phyloP scores from a whole-genome alignment of 2,888 invertebrate genomes.

The Drosophila putrida region DNA sequence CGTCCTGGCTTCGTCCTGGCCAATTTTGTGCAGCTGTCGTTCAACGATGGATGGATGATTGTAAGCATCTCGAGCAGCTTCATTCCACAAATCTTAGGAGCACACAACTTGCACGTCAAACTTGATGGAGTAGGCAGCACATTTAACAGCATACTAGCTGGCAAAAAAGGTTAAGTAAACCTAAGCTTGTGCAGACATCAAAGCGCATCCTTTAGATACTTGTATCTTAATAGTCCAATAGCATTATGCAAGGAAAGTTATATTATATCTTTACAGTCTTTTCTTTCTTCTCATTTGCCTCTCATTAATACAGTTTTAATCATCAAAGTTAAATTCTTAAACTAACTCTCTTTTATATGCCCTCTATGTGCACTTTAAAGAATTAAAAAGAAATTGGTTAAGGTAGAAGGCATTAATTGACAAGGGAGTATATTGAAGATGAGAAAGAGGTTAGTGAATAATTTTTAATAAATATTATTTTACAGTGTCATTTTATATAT shows the following conservation, averaged over 20 bases:
- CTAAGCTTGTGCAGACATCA: neutral
- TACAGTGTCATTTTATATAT: too few species aligned
- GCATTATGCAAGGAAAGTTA: neutral
- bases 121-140: slow-evolving; percentile 55
- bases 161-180: slow-evolving; percentile 2
- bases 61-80: slow-evolving; percentile 30
- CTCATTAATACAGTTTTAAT: neutral
- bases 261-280: neutral
- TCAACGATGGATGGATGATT: slow-evolving; percentile 56
- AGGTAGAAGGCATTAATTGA: too few species aligned
- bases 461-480: neutral
- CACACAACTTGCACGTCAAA: slow-evolving; percentile 32
- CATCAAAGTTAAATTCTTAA: neutral
- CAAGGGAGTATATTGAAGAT: too few species aligned
- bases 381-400: neutral
- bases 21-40: slow-evolving; percentile 64
- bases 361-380: neutral
- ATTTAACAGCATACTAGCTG: neutral
- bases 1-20: slow-evolving; percentile 16
- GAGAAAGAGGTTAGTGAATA: too few species aligned
- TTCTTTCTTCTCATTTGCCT: neutral
- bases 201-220: neutral
- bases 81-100: slow-evolving; percentile 44
- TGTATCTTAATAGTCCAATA: slow-evolving; percentile 7
- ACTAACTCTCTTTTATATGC: neutral